These are phyloP conservation scores for Schizotus pectinicornis DNA, from an alignment of 2,888 invertebrate genomes.

Conservation along the genomic window DNA sequence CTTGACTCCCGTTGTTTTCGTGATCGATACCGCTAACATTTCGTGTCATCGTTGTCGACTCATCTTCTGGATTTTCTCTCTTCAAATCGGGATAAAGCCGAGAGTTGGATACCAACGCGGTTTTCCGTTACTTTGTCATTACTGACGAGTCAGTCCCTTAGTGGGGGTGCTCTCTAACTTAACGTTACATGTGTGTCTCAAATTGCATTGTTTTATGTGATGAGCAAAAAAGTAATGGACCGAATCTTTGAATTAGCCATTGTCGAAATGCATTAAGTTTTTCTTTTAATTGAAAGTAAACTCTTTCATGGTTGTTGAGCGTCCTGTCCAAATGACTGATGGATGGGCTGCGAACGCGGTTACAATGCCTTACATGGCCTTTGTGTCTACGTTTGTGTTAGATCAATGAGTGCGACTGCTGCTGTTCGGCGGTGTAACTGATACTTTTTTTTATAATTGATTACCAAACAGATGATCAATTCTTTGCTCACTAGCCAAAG, in stretches of 20 bases:
- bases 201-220: too few species aligned
- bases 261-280: slow-evolving; percentile 38
- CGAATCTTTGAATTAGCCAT: slow-evolving; percentile 26
- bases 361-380: slow-evolving; percentile 51
- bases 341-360: slow-evolving; percentile 48
- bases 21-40: slow-evolving; percentile 57
- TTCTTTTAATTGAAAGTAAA: slow-evolving; percentile 51
- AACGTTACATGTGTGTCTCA: too few species aligned
- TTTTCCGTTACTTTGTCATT: too few species aligned
- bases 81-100: not conserved
- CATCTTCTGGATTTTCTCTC: slow-evolving; percentile 17
- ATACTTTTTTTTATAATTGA: slow-evolving; percentile 24
- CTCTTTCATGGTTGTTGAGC: slow-evolving; percentile 51
- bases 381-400: slow-evolving; percentile 46
- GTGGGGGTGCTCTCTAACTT: too few species aligned
- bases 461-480: slow-evolving; percentile 2
- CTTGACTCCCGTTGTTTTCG: slow-evolving; percentile 55
- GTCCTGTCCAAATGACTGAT: slow-evolving; percentile 51
- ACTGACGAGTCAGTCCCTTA: too few species aligned
- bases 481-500: too few species aligned
- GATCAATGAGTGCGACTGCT: slow-evolving; percentile 43
- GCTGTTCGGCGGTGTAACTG: slow-evolving; percentile 22
- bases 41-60: slow-evolving; percentile 51
- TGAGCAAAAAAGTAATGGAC: not conserved
- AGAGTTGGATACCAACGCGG: too few species aligned